Evolutionary conservation across 1,140 invertebrate genomes (phyloP), one percentile per base, ranked within the genome.

Genomic region (Cydia pomonella): DNA sequence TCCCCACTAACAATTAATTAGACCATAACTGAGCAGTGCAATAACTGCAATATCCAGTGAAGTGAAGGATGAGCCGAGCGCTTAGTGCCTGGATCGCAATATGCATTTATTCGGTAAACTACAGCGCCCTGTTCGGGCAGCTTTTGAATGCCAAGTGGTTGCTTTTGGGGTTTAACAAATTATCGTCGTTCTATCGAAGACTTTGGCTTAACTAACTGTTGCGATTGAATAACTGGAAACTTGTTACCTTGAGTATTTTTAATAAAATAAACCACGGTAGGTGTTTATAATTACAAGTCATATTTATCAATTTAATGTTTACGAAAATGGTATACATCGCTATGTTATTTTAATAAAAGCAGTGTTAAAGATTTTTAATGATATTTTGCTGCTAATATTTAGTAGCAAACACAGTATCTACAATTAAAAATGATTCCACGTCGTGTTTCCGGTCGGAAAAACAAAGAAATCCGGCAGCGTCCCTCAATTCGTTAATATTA

Each of bases 1-100:
- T 79, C 79, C 63, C 76, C 66, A 80, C 80, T 76, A 84, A 83
- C 82, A 88, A 89, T 86, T 89, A 88, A 86, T 87, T 86, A 86
- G 77, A 79, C 75, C 77, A 82, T 83, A 84, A 87, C 82, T 83
- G 82, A 84, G 77, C 75, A 79, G 76, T 77, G 83, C 79, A 87
- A 87, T 86, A 86, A 81, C 80, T 80, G 75, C 79, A 63, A 69
- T 69, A 69, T 69, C 27, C 25, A 77, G 78, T 80, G 71, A 76
- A 83, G 77, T 78, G 78, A 84, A 75, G 78, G 84, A 87, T 82
- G 81, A 82, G 79, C 78, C 79, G 74, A 74, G 78, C 80, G 74
- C 77, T 69, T 69, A 69, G 64, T 33, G n/a, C 64, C 64, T 18
- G 29, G 64, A 69, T 69, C n/a, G 64, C 64, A 33, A 69, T 69